Percentiles rank a stretch among this genome's conserved stretches.
Conservation (phyloP, 2,113 vertebrate species). For the Nannospalax galili region DNA sequence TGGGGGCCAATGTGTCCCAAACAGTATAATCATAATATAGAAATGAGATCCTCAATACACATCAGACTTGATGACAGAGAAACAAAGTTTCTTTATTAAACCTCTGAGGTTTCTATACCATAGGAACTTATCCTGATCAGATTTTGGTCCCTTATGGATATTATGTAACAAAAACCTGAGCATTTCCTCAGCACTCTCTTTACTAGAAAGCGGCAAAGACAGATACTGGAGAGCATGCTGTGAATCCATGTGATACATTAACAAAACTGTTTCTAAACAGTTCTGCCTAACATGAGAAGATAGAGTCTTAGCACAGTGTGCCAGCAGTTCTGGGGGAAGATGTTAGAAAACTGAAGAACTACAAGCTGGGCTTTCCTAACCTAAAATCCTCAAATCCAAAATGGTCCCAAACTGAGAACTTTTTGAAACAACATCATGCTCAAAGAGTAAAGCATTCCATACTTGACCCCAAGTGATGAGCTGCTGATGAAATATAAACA, state of each 20-base stretch:
- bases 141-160: neutral
- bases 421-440: neutral
- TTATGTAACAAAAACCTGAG: neutral
- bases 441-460: neutral
- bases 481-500: neutral
- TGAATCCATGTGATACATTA: neutral
- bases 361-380: neutral
- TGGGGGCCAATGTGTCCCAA: neutral
- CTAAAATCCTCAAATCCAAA: neutral
- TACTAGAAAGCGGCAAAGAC: neutral
- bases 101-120: neutral
- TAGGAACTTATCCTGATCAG: neutral
- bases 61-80: neutral
- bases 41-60: neutral
- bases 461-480: neutral
- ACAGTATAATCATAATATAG: neutral
- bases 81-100: neutral
- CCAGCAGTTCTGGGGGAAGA: neutral
- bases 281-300: neutral
- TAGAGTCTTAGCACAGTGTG: fast-evolving
- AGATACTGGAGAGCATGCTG: neutral
- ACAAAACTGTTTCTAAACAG: neutral
- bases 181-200: neutral
- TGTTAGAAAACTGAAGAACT: neutral
- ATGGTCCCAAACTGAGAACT: neutral